Base-by-base conservation (phyloP, 1,140 invertebrate genomes). In the Kradibia gibbosae region DNA sequence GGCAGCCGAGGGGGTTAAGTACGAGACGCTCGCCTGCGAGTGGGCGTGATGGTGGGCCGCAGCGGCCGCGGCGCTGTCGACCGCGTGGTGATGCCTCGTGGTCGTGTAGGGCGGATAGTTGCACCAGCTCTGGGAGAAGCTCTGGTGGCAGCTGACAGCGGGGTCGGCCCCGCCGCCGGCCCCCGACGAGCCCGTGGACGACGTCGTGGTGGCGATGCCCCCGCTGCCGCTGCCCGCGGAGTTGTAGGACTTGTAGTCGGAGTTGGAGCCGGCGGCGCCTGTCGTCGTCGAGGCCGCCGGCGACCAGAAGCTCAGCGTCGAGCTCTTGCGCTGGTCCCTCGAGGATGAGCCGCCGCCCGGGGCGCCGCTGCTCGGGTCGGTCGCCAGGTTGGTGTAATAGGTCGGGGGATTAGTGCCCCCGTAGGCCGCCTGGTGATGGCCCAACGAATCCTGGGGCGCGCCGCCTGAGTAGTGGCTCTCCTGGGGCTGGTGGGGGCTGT, bases 321-420 rank as follows among this genome's bases (percentile, higher is more conserved):
- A 88, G 10, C 93, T 92, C 82, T 94, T 93, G 81, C 93, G 91
- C 83, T 90, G 90, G 88, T 95, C 95, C 85, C 94, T 89, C 7
- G 89, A 87, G 62, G 89, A 87, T 45, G 89, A 85, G 17, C 70
- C 55, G 72, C 72, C 39, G 25, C 45, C 57, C 25, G 28, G 36
- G 57, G 36, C 50, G 10, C 74, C 71, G 28, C 28, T 48, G 90
- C 90, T 86, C 0, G 93, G 92, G 80, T 95, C 94, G 7, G 93
- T 93, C 50, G 94, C 93, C 86, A 96, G 92, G 86, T 96, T 96
- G 91, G 96, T 96, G 87, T 96, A 96, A 87, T 96, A 96, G 22
- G 95, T 95, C 34, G 95, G 94, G 25, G 93, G 93, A 85, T 93
- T 94, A 73, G 94, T 92, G 86, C 95, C 95, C 82, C 87, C 90